Percentiles rank a stretch among this genome's conserved stretches.
These are phyloP conservation scores for Erebia epiphron DNA, from an alignment of 2,888 invertebrate species.

Conservation along the genomic window DNA sequence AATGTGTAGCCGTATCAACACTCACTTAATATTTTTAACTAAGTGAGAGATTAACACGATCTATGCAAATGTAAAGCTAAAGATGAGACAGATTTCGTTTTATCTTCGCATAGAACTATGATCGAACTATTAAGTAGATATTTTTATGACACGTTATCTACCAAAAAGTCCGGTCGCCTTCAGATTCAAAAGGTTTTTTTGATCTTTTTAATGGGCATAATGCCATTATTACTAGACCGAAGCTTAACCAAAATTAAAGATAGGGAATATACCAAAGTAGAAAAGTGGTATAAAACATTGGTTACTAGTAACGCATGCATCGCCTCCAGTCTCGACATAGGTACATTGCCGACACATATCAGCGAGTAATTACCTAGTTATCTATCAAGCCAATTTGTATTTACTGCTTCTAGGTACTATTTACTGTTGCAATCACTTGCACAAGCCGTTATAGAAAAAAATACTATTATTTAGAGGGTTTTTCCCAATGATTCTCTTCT, in stretches of 20 bases:
- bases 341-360: constrained; percentile 39
- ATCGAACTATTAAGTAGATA: not conserved
- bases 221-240: not conserved
- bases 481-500: not conserved
- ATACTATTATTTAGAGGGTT: not conserved
- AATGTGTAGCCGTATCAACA: not conserved
- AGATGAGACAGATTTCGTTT: too few species aligned
- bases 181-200: too few species aligned
- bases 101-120: not conserved
- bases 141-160: too few species aligned
- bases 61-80: too few species aligned
- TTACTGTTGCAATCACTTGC: constrained; percentile 32
- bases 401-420: constrained; percentile 18
- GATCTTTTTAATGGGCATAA: too few species aligned
- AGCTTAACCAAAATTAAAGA: not conserved
- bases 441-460: too few species aligned
- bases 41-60: not conserved
- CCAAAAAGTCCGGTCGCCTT: too few species aligned
- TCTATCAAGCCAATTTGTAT: constrained; percentile 22
- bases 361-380: constrained; percentile 38
- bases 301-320: constrained; percentile 26
- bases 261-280: not conserved
- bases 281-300: constrained; percentile 4
- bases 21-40: not conserved
- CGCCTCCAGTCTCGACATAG: constrained; percentile 43